Percentiles rank a stretch among this genome's conserved stretches.
These are phyloP conservation scores for Benthosema pterotum DNA, from an alignment of 2,797 vertebrate species.

Conservation along the genomic window DNA sequence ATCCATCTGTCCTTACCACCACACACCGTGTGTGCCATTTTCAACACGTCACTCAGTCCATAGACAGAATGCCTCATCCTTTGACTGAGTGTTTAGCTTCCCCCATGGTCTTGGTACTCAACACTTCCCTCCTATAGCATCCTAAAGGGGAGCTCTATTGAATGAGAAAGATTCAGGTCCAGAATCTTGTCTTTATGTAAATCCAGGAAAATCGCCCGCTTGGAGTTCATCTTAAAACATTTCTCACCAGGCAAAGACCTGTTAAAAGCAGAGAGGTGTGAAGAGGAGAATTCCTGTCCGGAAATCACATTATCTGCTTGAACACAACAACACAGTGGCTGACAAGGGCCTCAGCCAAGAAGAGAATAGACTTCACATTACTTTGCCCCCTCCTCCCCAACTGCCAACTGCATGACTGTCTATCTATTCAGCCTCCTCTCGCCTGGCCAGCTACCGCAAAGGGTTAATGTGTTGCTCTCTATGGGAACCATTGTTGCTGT, in stretches of 20 bases:
- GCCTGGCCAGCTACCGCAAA: slow-evolving; percentile 57
- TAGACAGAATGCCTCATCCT: slow-evolving; percentile 23
- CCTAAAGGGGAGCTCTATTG: slow-evolving; percentile 39
- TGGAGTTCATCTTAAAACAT: slow-evolving; percentile 49
- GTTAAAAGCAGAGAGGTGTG: slow-evolving; percentile 43
- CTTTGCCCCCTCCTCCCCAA: slow-evolving; percentile 35
- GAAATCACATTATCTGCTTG: slow-evolving; percentile 72
- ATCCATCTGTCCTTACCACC: too few relatives aligned
- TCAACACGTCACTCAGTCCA: neutral
- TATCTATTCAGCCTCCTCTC: slow-evolving; percentile 55
- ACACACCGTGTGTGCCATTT: too few relatives aligned
- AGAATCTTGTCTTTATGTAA: slow-evolving; percentile 20
- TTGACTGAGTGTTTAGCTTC: slow-evolving; percentile 8
- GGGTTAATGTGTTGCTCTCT: slow-evolving; percentile 63
- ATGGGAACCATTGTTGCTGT: slow-evolving; percentile 61
- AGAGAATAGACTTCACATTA: slow-evolving; percentile 40
- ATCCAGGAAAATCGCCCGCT: slow-evolving; percentile 44
- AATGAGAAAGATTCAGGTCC: slow-evolving; percentile 37
- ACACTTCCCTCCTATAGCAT: slow-evolving; percentile 17
- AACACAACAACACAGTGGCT: slow-evolving; percentile 55
- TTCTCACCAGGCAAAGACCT: slow-evolving; percentile 38
- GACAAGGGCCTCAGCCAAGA: slow-evolving; percentile 48
- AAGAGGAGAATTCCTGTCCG: slow-evolving; percentile 42
- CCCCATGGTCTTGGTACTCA: slow-evolving; percentile 13
- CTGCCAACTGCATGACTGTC: slow-evolving; percentile 41